Evolutionary conservation across 2,113 vertebrate species (phyloP).

Genomic region (Eclectus roratus): DNA sequence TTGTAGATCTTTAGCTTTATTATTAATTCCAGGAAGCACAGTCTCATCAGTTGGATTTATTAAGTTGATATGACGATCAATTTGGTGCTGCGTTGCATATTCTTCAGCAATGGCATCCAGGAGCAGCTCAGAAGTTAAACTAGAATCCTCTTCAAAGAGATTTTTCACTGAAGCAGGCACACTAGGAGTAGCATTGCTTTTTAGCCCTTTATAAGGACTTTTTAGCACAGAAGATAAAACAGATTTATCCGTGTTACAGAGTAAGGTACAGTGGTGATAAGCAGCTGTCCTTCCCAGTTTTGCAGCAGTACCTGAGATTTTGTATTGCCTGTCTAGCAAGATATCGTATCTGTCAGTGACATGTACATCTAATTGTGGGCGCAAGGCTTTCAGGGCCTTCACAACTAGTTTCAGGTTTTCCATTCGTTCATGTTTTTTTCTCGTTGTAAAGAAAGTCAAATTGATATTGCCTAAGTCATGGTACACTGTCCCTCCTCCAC

Average conservation of each 20-base stretch:
- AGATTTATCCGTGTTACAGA: slow-evolving; percentile 79
- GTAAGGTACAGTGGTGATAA: slow-evolving; percentile 94
- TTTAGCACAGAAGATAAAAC: slow-evolving; percentile 81
- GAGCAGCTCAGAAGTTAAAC: slow-evolving; percentile 79
- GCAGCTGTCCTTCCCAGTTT: slow-evolving; percentile 85
- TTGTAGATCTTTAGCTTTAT: slow-evolving; percentile 77
- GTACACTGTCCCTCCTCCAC: slow-evolving; percentile 94
- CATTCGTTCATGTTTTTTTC: slow-evolving; percentile 83
- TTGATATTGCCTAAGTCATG: slow-evolving; percentile 97
- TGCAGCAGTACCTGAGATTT: slow-evolving; percentile 94
- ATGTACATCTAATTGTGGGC: slow-evolving; percentile 79
- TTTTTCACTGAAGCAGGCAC: slow-evolving; percentile 85
- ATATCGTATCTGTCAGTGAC: slow-evolving; percentile 87
- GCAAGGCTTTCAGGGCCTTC: slow-evolving; percentile 77
- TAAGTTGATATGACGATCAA: slow-evolving; percentile 41
- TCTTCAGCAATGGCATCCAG: slow-evolving; percentile 80
- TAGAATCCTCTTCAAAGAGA: slow-evolving; percentile 83
- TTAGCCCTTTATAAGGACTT: slow-evolving; percentile 82
- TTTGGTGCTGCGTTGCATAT: slow-evolving; percentile 78
- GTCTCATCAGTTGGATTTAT: slow-evolving; percentile 84
- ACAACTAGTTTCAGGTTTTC: slow-evolving; percentile 87
- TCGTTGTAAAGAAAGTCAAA: slow-evolving; percentile 92
- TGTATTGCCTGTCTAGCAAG: slow-evolving; percentile 81
- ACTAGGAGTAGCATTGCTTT: slow-evolving; percentile 90
- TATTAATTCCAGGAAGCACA: slow-evolving; percentile 79